Percentiles rank a stretch among this genome's conserved stretches.
Evolutionary conservation across 2,113 vertebrate genomes (phyloP).

Genomic region (Regulus satrapa): DNA sequence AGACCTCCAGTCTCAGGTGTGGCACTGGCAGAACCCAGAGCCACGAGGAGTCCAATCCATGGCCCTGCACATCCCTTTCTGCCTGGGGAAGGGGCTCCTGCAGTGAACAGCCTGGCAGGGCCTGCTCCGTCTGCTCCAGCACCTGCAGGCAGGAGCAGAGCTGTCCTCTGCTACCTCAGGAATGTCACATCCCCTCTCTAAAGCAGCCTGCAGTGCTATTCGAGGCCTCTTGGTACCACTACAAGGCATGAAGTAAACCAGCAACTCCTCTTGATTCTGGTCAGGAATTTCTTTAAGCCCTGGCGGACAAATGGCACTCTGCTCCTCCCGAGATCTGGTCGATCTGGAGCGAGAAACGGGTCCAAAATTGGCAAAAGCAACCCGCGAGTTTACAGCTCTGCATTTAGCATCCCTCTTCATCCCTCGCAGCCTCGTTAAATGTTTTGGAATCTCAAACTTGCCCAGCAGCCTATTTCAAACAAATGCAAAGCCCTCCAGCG

Average conservation of each 20-base stretch:
- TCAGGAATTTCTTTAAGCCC: background rate
- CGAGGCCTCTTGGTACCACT: background rate
- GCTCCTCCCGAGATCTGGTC: background rate
- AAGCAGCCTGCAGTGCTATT: background rate
- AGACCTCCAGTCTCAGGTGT: background rate
- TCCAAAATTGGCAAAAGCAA: background rate
- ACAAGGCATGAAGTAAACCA: background rate
- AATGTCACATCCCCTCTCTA: background rate
- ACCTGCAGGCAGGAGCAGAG: background rate
- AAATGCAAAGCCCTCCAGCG: background rate
- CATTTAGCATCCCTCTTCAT: constrained; percentile 25
- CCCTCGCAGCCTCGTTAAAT: background rate
- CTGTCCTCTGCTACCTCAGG: background rate
- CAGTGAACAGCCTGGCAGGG: background rate
- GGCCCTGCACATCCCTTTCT: background rate
- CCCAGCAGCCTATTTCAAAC: constrained; percentile 12
- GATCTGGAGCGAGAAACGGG: background rate
- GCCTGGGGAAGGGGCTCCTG: background rate
- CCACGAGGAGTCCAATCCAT: background rate
- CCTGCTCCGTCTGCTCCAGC: background rate
- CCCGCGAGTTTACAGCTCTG: background rate
- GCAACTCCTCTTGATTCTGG: background rate
- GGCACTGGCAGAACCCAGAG: background rate
- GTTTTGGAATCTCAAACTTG: constrained; percentile 23
- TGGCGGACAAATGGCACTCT: background rate